Evolutionary conservation across 2,797 vertebrate genomes (phyloP), one percentile per base, ranked within the genome.

Genomic region (Eulemur mongoz): DNA sequence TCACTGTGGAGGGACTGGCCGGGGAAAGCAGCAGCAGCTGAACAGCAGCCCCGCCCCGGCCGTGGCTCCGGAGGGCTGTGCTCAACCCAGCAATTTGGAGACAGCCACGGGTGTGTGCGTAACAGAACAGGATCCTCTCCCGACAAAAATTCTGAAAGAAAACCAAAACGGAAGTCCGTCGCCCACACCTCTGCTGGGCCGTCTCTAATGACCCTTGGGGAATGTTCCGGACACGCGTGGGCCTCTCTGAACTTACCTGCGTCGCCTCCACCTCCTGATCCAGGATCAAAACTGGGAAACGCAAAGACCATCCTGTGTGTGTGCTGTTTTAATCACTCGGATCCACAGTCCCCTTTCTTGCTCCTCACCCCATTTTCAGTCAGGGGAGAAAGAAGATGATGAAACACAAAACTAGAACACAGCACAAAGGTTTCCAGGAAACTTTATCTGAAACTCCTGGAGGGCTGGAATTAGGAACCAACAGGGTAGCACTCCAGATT

Each of bases 91-190:
- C 89, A 95, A 96, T 96, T 95, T 87, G 80, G 94, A 84, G 75
- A 84, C 1, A 1, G 84, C 22, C 11, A 30, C 38, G 82, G 57
- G 57, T 70, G 65, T 43, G 93, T 82, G 3, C 17, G 10, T 75
- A 65, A 88, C 92, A 93, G 91, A 85, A 84, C 94, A 94, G 97
- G 93, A 93, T 84, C 88, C 79, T 94, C 85, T 86, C 75, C 18
- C 85, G 84, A 90, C 73, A 63, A 63, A 92, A 50, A 57, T 85
- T 94, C 48, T 30, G 54, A 92, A 95, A 93, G 92, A 95, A 97
- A 95, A 75, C 90, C 93, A 59, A 70, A 94, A 83, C 20, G 50
- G 91, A 95, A 96, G 96, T 11, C 48, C 22, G 2, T 14, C 52
- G 57, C 82, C 40, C 50, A 45, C 30, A 2, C 83, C 45, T 83